Evolutionary conservation across 1,140 invertebrate genomes (phyloP), one percentile per base, ranked within the genome.

Genomic region (Drosophila athabasca): DNA sequence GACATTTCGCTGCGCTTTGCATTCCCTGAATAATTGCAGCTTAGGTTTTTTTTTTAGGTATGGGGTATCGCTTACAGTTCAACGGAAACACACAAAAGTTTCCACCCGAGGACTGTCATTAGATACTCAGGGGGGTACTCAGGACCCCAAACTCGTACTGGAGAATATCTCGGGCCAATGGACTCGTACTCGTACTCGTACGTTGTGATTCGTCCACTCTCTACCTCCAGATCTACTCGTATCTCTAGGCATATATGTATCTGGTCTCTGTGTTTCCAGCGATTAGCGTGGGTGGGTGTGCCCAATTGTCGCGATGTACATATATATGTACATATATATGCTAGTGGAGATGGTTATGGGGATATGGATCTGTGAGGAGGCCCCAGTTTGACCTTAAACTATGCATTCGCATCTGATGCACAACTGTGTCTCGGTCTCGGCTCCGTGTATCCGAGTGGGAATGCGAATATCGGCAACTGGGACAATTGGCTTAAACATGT

Each of bases 401-500:
- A 74, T 74, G 52, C 44, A 39, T 60, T 62, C 15, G 62, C 62
- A 19, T 62, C 24, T 19, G 24, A 24, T 66, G 69, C 53, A 60
- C 13, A 41, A 41, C 49, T 31, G 13, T 44, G 50, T 44, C 24
- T 35, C 31, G 22, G 39, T 24, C 11, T 31, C 41, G 52, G 31
- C 46, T 43, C 45, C 24, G 24, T 24, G 24, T 24, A 5, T 24
- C 24, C 24, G 24, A 24, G 24, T 5, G 17, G 17, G 24, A 24
- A 24, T 24, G 29, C 19, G 39, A 31, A 60, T 46, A 26, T 51
- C 57, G 51, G 50, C 50, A 62, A 71, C 61, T 80, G 46, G 46
- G 19, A 66, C 82, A 87, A 87, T 87, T 87, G 82, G 48, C 75
- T 53, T 88, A 71, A 85, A 87, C 82, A 85, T 85, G 65, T 87